Percentiles rank a stretch among this genome's conserved stretches.
Conservation (phyloP, 2,113 vertebrate genomes). For the Puma concolor region DNA sequence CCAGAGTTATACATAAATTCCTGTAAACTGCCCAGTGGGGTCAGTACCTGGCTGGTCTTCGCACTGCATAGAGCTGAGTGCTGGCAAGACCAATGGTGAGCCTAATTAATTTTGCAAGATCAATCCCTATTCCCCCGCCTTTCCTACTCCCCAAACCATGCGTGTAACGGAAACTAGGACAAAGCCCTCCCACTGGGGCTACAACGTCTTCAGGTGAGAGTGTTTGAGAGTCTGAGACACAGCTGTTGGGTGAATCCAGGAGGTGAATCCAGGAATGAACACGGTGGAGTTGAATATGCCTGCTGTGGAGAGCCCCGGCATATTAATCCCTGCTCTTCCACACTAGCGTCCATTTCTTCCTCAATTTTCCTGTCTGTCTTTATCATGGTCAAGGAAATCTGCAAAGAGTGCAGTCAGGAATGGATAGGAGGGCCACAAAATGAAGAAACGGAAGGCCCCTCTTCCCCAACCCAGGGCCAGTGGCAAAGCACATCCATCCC, state of each 20-base stretch:
- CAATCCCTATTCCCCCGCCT: fast-evolving
- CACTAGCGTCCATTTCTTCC: neutral
- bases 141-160: neutral
- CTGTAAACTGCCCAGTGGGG: fast-evolving
- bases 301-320: fast-evolving
- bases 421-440: neutral
- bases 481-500: fast-evolving
- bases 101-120: neutral
- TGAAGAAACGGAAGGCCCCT: neutral
- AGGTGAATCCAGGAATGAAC: neutral
- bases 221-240: neutral
- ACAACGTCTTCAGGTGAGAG: fast-evolving
- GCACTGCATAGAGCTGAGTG: neutral
- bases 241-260: neutral
- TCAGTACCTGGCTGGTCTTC: neutral
- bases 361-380: neutral
- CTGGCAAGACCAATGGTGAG: neutral
- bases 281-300: fast-evolving
- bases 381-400: neutral
- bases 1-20: neutral
- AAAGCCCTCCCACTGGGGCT: neutral
- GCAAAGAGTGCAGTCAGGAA: neutral
- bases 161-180: neutral
- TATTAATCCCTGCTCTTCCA: neutral
- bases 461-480: fast-evolving